These are phyloP conservation scores for Myiopsitta monachus DNA, from an alignment of 2,113 vertebrate species.

Conservation along the genomic window DNA sequence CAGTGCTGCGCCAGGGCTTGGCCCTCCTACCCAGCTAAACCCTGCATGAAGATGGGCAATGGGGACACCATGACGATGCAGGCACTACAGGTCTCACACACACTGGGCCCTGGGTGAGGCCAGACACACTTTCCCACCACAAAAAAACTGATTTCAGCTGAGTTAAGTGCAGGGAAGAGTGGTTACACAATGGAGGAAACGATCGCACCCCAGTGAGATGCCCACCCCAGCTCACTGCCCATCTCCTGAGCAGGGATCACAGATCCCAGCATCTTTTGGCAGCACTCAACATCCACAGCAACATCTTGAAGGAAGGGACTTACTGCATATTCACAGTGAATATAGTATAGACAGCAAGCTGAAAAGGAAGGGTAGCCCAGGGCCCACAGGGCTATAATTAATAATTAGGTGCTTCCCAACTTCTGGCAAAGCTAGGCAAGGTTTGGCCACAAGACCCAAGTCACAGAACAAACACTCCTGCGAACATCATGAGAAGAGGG, in stretches of 20 bases:
- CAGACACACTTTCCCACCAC: not conserved
- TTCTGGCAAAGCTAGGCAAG: not conserved
- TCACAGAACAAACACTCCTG: not conserved
- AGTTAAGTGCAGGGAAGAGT: not conserved
- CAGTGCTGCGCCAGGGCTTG: not conserved
- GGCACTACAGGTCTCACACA: accelerated
- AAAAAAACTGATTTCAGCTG: accelerated
- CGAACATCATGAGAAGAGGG: not conserved
- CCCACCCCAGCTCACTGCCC: not conserved
- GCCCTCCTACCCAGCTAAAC: not conserved
- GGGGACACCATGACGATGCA: accelerated
- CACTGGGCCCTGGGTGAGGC: not conserved
- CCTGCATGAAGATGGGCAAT: accelerated
- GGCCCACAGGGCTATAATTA: not conserved
- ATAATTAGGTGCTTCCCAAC: not conserved
- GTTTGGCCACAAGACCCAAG: not conserved
- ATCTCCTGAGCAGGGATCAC: accelerated
- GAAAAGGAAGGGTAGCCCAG: not conserved
- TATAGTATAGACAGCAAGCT: not conserved
- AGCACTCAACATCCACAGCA: not conserved
- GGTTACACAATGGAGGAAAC: not conserved
- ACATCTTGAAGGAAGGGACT: not conserved
- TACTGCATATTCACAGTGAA: not conserved
- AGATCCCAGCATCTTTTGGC: not conserved
- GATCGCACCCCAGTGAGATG: not conserved